Evolutionary conservation across 35 echinoderm and acorn worm species (phyloP).

Genomic region (Acanthaster planci): DNA sequence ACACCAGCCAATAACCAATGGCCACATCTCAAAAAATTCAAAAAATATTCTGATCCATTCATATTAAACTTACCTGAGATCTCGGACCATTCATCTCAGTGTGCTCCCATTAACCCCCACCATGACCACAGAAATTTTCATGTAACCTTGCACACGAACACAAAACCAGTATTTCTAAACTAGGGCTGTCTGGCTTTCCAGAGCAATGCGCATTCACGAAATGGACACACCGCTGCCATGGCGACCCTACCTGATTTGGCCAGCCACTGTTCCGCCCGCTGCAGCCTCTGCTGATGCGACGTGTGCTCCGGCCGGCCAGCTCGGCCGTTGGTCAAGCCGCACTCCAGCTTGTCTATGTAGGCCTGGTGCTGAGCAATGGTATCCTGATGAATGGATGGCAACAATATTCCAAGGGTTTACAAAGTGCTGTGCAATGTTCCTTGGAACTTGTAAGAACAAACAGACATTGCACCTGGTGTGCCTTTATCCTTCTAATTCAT

Average conservation of each 20-base stretch:
- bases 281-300: conserved; percentile 61
- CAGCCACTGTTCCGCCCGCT: conserved; percentile 82
- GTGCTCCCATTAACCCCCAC: not conserved
- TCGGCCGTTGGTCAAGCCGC: conserved; percentile 41
- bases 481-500: no score
- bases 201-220: conserved; percentile 6
- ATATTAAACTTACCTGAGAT: no score
- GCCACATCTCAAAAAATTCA: no score
- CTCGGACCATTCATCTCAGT: no score
- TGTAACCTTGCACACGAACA: not conserved
- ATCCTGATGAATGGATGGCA: conserved; percentile 52
- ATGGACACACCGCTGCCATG: not conserved
- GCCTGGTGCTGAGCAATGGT: conserved; percentile 91
- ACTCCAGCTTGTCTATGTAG: conserved; percentile 71
- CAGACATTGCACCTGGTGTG: no score
- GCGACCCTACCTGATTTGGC: conserved; percentile 70
- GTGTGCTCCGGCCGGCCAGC: conserved; percentile 56
- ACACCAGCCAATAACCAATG: no score
- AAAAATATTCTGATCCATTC: no score
- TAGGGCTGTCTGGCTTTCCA: not conserved
- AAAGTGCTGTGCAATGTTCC: no score
- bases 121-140: not conserved
- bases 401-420: not conserved
- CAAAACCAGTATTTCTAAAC: not conserved
- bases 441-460: no score